These are phyloP conservation scores for Stercorarius parasiticus DNA, from an alignment of 2,113 vertebrate genomes.

Conservation along the genomic window DNA sequence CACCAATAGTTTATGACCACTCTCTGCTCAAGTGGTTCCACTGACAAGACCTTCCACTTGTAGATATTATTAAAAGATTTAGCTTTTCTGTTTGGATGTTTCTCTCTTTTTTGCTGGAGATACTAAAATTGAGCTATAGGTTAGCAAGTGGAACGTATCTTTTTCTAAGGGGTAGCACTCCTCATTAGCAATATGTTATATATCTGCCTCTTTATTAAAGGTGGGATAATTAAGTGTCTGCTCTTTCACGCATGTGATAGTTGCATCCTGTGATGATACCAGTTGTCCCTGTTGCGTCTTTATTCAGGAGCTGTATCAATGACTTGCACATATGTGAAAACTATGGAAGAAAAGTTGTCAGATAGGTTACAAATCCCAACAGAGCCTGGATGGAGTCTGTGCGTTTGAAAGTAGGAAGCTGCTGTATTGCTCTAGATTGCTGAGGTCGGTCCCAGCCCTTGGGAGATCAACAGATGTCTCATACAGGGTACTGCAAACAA, in stretches of 20 bases:
- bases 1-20: background rate
- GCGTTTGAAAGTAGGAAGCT: background rate
- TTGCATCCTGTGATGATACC: background rate
- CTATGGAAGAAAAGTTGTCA: background rate
- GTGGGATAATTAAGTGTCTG: background rate
- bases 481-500: background rate
- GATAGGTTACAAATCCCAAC: background rate
- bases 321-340: background rate
- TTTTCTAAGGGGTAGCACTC: background rate
- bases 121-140: background rate
- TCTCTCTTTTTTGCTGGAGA: background rate
- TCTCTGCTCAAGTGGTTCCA: background rate
- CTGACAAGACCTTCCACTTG: background rate
- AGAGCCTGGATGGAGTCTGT: background rate
- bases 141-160: background rate
- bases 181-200: background rate
- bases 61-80: background rate
- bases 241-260: background rate
- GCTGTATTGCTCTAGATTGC: background rate
- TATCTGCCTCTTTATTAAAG: background rate
- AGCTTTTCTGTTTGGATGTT: background rate
- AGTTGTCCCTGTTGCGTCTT: background rate
- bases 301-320: background rate
- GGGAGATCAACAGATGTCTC: slow-evolving; percentile 10
- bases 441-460: background rate